Percentiles rank a stretch among this genome's conserved stretches.
Evolutionary conservation across 2,113 vertebrate genomes (phyloP).

Genomic region (Aptenodytes forsteri): DNA sequence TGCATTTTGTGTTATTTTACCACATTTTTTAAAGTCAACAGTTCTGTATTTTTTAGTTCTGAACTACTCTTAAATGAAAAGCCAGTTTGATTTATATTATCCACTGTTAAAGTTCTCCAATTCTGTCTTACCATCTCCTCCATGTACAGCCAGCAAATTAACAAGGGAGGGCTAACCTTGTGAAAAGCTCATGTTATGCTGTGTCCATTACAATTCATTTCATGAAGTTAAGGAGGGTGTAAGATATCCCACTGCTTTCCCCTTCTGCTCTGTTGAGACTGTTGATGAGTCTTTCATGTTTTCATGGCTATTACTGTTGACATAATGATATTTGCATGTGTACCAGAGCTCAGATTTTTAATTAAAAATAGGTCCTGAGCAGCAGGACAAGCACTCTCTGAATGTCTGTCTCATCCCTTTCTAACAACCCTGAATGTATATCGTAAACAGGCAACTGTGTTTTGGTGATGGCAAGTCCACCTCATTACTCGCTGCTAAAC

Average conservation of each 20-base stretch:
- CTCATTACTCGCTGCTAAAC: neutral
- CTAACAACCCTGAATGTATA: neutral
- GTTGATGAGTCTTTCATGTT: neutral
- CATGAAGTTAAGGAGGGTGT: neutral
- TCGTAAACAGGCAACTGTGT: neutral
- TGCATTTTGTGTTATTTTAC: neutral
- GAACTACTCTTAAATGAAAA: neutral
- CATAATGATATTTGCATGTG: neutral
- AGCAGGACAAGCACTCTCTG: neutral
- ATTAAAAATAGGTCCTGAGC: neutral
- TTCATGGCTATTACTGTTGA: neutral
- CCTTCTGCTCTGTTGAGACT: neutral
- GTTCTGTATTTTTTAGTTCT: neutral
- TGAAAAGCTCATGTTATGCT: neutral
- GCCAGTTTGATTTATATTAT: accelerated
- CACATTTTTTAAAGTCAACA: neutral
- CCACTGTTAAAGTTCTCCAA: neutral
- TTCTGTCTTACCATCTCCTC: neutral
- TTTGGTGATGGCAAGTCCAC: neutral
- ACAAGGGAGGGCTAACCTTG: neutral
- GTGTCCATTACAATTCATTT: neutral
- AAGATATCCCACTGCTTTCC: neutral
- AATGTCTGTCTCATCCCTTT: neutral
- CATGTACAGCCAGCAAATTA: neutral
- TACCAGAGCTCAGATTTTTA: neutral